Conservation (phyloP, 2,797 vertebrate species). For the Pantherophis vulpinus region DNA sequence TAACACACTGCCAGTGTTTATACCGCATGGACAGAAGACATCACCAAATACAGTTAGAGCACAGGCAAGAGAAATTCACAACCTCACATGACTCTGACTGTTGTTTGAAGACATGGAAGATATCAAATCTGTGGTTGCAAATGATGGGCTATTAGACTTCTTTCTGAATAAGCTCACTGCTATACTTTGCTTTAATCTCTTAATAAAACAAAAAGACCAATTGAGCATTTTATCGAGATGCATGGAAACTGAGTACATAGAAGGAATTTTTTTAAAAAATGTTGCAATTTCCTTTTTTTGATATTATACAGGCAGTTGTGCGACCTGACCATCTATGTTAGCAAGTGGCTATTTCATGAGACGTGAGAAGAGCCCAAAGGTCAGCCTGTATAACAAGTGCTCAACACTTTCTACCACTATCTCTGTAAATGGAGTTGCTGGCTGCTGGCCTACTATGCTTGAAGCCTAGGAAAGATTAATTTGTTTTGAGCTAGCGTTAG, state of each 20-base stretch:
- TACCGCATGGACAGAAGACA: not conserved
- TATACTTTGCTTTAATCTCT: not conserved
- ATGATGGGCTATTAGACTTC: not conserved
- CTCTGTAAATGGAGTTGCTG: not conserved
- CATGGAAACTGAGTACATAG: not conserved
- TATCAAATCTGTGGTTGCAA: not conserved
- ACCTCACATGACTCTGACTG: not conserved
- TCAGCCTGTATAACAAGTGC: not conserved
- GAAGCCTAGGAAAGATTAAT: not conserved
- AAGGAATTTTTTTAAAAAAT: not conserved
- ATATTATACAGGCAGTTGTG: not conserved
- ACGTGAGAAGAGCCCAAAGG: not conserved
- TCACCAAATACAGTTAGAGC: not conserved
- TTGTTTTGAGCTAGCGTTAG: not conserved
- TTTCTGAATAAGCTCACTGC: not conserved
- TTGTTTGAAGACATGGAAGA: not conserved
- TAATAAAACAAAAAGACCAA: not conserved
- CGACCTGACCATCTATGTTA: not conserved
- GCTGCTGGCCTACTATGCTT: not conserved
- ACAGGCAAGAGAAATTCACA: not conserved
- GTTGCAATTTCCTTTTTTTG: not conserved
- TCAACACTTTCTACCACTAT: not conserved
- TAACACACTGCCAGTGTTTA: not conserved
- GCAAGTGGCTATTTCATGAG: not conserved
- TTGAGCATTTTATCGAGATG: not conserved